Base-by-base conservation (phyloP, 2,797 vertebrate species). In the Scolopax rusticola region DNA sequence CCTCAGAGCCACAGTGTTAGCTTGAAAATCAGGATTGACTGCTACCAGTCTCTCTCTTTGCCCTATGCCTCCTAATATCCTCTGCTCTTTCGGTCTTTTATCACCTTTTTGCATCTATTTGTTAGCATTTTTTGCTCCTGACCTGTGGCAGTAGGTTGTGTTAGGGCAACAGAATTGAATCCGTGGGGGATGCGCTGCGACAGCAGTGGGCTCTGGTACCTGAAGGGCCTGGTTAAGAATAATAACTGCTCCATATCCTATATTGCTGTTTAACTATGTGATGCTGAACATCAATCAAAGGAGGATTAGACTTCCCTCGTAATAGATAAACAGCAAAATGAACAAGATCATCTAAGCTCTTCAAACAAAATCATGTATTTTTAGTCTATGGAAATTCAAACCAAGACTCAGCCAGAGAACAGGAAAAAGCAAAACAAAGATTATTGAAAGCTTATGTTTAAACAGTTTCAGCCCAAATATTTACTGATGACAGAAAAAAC, bases 381-480 rank as follows among this genome's bases (percentile, higher is more conserved):
- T 87, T 83, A 85, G 60, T 56, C 60, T 33, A 36, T 48, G 69
- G 86, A 85, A 79, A 93, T 93, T 59, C 73, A 93, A 86, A 69
- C 53, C 16, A 8, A 50, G 81, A 51, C 40, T 54, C 61, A 83
- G 86, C 38, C 75, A 76, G 53, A 10, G 25, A 76, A 47, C 2
- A 43, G 20, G 23, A 45, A 84, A 71, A 95, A 78, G 41, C 63
- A 91, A 95, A 95, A 87, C 69, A 86, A 76, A 87, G 91, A 91
- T 90, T 94, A 96, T 87, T 73, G 85, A 96, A 97, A 95, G 81
- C 77, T 96, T 81, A 45, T 92, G 89, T 97, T 97, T 95, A 78
- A 94, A 95, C 81, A 88, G 78, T 76, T 80, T 82, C 56, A 92
- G 79, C 48, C 78, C 95, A 97, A 96, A 97, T 96, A 96, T 96